Base-by-base conservation (phyloP, 30 jellyfish, hydroid and myxozoan genomes). In the Hydractinia echinata region DNA sequence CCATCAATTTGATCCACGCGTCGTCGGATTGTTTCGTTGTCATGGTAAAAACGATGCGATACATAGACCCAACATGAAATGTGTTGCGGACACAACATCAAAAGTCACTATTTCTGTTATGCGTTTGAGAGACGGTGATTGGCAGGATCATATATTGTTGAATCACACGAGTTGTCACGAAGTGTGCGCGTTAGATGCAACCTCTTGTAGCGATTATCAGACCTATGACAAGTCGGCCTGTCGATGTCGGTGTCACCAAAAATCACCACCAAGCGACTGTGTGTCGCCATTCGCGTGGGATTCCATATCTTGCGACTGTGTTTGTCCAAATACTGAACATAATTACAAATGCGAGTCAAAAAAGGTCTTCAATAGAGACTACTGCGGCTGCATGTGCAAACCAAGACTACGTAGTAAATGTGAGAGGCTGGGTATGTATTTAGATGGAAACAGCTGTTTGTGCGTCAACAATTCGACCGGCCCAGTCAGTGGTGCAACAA, bases 81-180 rank as follows among this genome's bases (percentile, higher is more conserved):
- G 74, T 64, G 39, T 64, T 7, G 51, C 74, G 4, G 4, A 64
- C 1, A 64, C 74, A 1, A 13, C 18, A 7, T 9, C 19, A 13
- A 13, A 13, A 7, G 19, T 64, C 51, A 8, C 19, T n/a, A 64
- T 64, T 64, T 64, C 19, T 51, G 39, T 51, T 6, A 64, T 64
- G 8, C 19, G 18, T 64, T 30, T 30, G 2, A 64, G 39, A 44
- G 18, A 64, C 39, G 74, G 74, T 64, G 5, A n/a, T 11, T 48
- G 50, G 21, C 20, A 44, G 10, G 6, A 55, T 20, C 5, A 19
- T 14, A 5, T 44, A 16, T 4, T 74, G 10, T 0, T 20, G 14
- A 82, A 82, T 82, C 89, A 82, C 60, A 67, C 86, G 10, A 11
- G 30, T 5, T 82, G 89, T 4, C 39, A 68, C 8, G 69, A 73